phyloP scores from a whole-genome alignment of 1,140 invertebrate genomes.

The Heterodera carotae region DNA sequence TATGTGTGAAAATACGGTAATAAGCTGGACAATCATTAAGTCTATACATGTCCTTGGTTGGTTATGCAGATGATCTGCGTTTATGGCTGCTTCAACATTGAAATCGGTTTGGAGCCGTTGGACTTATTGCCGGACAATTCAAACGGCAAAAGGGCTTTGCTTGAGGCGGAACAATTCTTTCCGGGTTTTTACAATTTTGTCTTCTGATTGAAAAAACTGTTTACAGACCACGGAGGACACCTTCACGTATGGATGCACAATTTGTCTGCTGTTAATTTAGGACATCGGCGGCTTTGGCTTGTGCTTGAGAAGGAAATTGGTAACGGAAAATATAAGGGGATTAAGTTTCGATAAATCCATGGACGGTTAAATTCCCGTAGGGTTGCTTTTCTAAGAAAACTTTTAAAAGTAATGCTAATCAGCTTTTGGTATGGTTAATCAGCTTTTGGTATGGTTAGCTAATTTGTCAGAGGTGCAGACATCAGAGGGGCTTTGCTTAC shows the following conservation, averaged over 20 bases:
- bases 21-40: not conserved
- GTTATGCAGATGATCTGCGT: constrained; percentile 58
- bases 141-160: constrained; percentile 62
- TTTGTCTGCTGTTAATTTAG: constrained; percentile 49
- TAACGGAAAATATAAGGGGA: too few relatives aligned
- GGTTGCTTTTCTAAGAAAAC: too few relatives aligned
- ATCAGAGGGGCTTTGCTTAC: too few relatives aligned
- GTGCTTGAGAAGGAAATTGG: constrained; percentile 61
- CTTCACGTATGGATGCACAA: constrained; percentile 65
- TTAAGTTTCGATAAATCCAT: too few relatives aligned
- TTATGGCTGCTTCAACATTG: constrained; percentile 62
- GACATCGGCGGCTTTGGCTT: constrained; percentile 53
- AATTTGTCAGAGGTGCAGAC: too few relatives aligned
- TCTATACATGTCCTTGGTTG: constrained; percentile 61
- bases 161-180: constrained; percentile 61
- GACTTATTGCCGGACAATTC: constrained; percentile 66
- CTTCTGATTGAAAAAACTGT: not conserved
- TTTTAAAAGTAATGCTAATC: too few relatives aligned
- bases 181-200: constrained; percentile 37
- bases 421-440: too few relatives aligned
- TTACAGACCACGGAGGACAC: constrained; percentile 59
- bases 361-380: too few relatives aligned
- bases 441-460: too few relatives aligned
- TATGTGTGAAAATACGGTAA: too few relatives aligned
- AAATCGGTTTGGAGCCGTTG: constrained; percentile 66